A percentile compares a stretch with the other conserved stretches of the same genome.
Conservation (phyloP, 2,797 vertebrate genomes). For the Falco novaeseelandiae region DNA sequence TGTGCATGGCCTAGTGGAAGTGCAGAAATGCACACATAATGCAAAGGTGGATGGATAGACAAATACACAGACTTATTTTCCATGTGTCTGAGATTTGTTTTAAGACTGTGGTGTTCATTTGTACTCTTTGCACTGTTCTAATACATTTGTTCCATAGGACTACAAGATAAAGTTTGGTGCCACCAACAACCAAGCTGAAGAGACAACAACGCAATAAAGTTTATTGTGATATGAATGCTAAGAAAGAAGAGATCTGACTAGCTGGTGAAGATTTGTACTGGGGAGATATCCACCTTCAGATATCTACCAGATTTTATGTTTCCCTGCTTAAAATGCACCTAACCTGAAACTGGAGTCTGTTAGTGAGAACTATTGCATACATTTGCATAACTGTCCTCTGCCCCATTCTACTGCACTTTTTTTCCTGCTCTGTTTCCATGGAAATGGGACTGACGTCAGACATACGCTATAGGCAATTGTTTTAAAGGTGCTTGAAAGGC, state of each 20-base stretch:
- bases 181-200: not conserved
- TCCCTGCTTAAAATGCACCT: not conserved
- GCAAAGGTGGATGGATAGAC: not conserved
- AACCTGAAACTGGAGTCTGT: not conserved
- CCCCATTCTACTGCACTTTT: not conserved
- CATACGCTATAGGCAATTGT: not conserved
- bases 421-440: conserved; percentile 10
- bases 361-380: not conserved
- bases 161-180: not conserved
- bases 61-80: not conserved
- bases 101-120: not conserved
- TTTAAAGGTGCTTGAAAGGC: not conserved
- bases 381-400: not conserved
- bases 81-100: not conserved
- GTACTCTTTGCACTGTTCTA: not conserved
- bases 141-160: not conserved
- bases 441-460: conserved; percentile 5
- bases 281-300: not conserved
- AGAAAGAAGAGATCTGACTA: not conserved
- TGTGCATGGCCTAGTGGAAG: not conserved
- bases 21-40: not conserved
- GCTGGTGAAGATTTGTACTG: not conserved
- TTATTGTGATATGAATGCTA: not conserved
- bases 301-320: not conserved
- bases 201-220: not conserved